Evolutionary conservation across 37 sponge, comb jelly and placozoan genomes (phyloP), one percentile per base, ranked within the genome.

Genomic region (Dysidea cf. avara): DNA sequence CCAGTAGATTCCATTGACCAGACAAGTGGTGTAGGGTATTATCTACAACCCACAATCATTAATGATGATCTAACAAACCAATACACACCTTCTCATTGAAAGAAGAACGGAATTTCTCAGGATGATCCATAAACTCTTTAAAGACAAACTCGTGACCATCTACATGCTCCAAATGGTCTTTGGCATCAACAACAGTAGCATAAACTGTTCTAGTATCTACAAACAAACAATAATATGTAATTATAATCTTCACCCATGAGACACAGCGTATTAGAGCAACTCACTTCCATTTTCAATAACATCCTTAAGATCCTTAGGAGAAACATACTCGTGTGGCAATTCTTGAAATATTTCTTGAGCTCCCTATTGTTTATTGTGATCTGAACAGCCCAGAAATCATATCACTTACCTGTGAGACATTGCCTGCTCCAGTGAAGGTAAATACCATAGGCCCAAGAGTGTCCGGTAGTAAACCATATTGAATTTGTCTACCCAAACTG

Each of bases 1-100:
- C 97, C 97, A 97, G 86, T 87, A 93, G n/a, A 97, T 66, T 0
- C 97, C 97, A 78, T 97, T 97, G 28, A 97, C 62, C 12, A 97
- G 72, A 32, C 80, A 79, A 2, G 94, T 81, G 7, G 81, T 90
- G 88, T 87, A 93, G 38, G 94, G 97, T 35, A 88, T 88, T 39
- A 97, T 84, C 93, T 93, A 58, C 18, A 36, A 30, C 43, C 16
- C 56, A 65, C 22, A 29, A 26, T 6, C 7, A 36, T 26, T 12
- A 53, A 32, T 32, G 30, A 7, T 29, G 34, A 63, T 29, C 7
- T 11, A 63, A 63, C 20, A 61, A 2, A 38, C 5, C 1, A 0
- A 1, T 4, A 47, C 61, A n/a, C 28, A 86, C 92, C 78, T 86
- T 81, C 12, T 83, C 79, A 7, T 70, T 49, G 61, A 92, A 92